Evolutionary conservation across 2,888 invertebrate species (phyloP).

Genomic region (Abrostola triplasia): DNA sequence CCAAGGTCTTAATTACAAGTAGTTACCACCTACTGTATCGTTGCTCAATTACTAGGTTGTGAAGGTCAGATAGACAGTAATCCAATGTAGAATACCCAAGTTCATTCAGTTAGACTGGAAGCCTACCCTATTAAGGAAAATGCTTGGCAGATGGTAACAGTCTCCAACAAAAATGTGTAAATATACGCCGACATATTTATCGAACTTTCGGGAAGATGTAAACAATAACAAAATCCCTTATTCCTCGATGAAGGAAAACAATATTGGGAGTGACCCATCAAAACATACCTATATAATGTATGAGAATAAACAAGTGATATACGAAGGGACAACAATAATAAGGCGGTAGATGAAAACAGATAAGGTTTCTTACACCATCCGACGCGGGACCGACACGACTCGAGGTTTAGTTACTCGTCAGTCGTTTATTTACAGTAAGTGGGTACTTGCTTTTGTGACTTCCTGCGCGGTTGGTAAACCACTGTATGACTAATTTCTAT

Average conservation of each 20-base stretch:
- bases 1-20: no score
- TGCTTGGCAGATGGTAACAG: background rate
- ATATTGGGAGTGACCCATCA: slow-evolving; percentile 12
- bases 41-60: no score
- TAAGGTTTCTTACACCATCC: slow-evolving; percentile 5
- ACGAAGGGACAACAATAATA: slow-evolving; percentile 30
- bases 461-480: no score
- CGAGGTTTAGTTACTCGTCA: no score
- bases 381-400: slow-evolving; percentile 12
- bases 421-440: no score
- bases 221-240: slow-evolving; percentile 9
- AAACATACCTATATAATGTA: slow-evolving; percentile 28
- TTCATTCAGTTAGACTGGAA: no score
- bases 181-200: slow-evolving; percentile 17
- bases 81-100: no score
- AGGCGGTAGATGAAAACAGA: slow-evolving; percentile 32
- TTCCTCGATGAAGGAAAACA: slow-evolving; percentile 12
- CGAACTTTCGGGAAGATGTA: slow-evolving; percentile 6
- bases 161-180: background rate
- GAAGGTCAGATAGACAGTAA: no score
- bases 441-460: no score
- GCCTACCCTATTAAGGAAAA: no score
- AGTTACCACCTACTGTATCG: no score
- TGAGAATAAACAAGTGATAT: slow-evolving; percentile 38
- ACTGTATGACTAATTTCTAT: no score